Percentiles rank a stretch among this genome's conserved stretches.
These are phyloP conservation scores for Phrynocephalus forsythii DNA, from an alignment of 2,797 vertebrate genomes.

Conservation along the genomic window DNA sequence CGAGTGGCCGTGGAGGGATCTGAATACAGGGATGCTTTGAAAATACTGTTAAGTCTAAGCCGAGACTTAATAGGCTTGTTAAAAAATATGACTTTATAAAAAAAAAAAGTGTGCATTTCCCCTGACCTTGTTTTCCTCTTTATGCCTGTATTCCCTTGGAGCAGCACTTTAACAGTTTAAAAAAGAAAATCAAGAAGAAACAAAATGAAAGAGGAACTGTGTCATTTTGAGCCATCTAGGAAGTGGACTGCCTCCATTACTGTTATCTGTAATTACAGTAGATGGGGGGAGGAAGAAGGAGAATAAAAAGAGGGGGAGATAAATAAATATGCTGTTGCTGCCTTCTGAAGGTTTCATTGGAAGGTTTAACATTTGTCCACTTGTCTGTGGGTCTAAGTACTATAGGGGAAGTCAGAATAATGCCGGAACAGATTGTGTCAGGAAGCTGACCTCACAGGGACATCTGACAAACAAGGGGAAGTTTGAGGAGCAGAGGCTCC, in stretches of 20 bases:
- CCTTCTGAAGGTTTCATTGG: constrained; percentile 11
- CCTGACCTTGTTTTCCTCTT: neutral
- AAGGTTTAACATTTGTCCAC: constrained; percentile 27
- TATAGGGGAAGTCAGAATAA: neutral
- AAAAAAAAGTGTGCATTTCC: neutral
- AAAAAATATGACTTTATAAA: neutral
- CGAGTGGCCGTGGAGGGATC: neutral
- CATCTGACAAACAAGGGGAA: constrained; percentile 29
- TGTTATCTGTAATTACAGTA: constrained; percentile 51
- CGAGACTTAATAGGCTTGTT: too few relatives aligned
- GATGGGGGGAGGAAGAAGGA: constrained; percentile 6
- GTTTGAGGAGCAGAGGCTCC: neutral
- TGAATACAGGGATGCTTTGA: neutral
- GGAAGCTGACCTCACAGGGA: neutral
- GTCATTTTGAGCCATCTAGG: constrained; percentile 42
- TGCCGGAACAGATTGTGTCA: constrained; percentile 1
- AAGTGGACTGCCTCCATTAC: constrained; percentile 54
- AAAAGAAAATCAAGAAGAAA: neutral
- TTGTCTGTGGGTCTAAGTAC: neutral
- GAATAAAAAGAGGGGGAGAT: neutral
- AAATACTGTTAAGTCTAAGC: too few relatives aligned
- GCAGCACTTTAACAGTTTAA: neutral
- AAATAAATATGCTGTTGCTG: neutral
- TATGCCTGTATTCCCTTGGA: neutral
- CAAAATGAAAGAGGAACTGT: constrained; percentile 61